phyloP scores from a whole-genome alignment of 2,113 vertebrate genomes.

The Rhombomys opimus region DNA sequence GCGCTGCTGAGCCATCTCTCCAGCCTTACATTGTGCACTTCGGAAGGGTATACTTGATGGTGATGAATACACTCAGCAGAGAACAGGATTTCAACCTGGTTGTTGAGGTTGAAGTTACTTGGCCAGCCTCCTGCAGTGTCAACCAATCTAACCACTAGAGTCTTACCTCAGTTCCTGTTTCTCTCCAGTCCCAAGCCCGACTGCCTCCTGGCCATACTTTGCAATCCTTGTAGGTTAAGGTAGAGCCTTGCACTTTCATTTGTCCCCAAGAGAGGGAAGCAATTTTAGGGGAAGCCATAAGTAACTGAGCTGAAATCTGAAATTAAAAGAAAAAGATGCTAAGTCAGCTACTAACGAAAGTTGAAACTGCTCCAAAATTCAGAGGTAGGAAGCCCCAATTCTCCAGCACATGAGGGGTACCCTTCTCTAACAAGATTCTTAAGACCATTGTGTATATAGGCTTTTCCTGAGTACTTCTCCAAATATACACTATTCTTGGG shows the following conservation, averaged over 20 bases:
- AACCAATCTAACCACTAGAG: slow-evolving; percentile 46
- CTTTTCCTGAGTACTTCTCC: not conserved
- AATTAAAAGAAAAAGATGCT: slow-evolving; percentile 73
- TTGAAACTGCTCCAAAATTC: slow-evolving; percentile 41
- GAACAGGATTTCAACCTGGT: not conserved
- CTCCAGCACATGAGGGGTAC: not conserved
- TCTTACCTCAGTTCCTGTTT: slow-evolving; percentile 96
- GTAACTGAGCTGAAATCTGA: slow-evolving; percentile 73
- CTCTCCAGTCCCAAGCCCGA: slow-evolving; percentile 96
- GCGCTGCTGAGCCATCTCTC: not conserved
- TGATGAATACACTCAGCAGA: not conserved
- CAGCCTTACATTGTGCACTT: not conserved
- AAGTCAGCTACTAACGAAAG: slow-evolving; percentile 25
- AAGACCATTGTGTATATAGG: not conserved
- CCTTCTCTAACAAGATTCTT: slow-evolving; percentile 33
- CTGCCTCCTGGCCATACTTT: slow-evolving; percentile 99
- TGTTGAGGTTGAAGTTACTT: slow-evolving; percentile 16
- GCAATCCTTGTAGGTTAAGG: slow-evolving; percentile 94
- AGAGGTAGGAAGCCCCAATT: not conserved
- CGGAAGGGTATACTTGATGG: not conserved
- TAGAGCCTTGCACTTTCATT: slow-evolving; percentile 94
- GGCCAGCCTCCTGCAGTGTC: not conserved
- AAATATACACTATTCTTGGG: slow-evolving; percentile 29
- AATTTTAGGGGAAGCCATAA: slow-evolving; percentile 96
- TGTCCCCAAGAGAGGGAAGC: slow-evolving; percentile 95